These are phyloP conservation scores for Danio rerio DNA, from an alignment of 2,113 vertebrate genomes.

Conservation along the genomic window GRCz12tu NC_133190.1:16064501-16065000, in stretches of 20 bases:
- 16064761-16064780: not conserved
- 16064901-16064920: no score
- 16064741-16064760: not conserved
- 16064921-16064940: no score
- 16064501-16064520: constrained; percentile 27
- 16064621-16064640: constrained; percentile 28
- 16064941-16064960: no score
- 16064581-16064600: not conserved
- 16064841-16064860: constrained; percentile 26
- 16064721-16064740: not conserved
- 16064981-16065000: no score
- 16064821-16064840: constrained; percentile 18
- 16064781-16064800: constrained; percentile 11
- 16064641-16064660: constrained; percentile 55
- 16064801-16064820: constrained; percentile 58
- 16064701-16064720: constrained; percentile 15
- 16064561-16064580: not conserved
- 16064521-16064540: constrained; percentile 51
- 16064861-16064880: not conserved
- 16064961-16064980: no score
- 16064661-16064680: constrained; percentile 33
- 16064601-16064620: constrained; percentile 38
- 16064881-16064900: no score
- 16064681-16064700: constrained; percentile 30
- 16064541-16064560: not conserved